Base-by-base conservation (phyloP, 2,113 vertebrate genomes). In the Equus przewalskii region DNA sequence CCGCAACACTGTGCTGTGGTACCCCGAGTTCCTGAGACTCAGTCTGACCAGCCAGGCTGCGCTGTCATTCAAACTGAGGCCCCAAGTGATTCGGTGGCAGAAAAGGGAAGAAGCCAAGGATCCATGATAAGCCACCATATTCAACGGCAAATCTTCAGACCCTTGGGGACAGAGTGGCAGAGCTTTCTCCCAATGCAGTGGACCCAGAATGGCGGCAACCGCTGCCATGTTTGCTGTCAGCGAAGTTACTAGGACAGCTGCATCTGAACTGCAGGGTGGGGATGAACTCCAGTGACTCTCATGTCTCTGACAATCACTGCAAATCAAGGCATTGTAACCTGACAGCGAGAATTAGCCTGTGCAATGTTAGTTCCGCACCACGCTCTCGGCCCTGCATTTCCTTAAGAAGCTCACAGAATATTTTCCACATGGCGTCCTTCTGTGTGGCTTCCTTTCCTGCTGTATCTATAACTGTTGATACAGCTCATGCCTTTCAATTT, bases 381-480 rank as follows among this genome's bases (percentile, higher is more conserved):
- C 21, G 96, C 91, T 96, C 36, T 96, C 96, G 93, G 93, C 75
- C 76, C 91, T 72, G 36, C 6, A 36, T 94, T 94, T 89, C 86
- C 69, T 91, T 93, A 93, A 93, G 92, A 96, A 89, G 95, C 89
- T 95, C 96, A 87, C 82, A 87, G 86, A 98, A 85, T 89, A 94
- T 97, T 97, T 97, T 98, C 97, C 91, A 97, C 97, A 84, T 93
- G 96, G 79, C 79, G 84, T 94, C 96, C 89, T 94, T 96, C 96
- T 86, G 46, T 94, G 82, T 51, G 84, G 24, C 60, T 95, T 94
- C 93, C 89, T 97, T 93, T 82, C 89, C 94, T 76, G 69, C 81
- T 95, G 72, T 9, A 89, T 83, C 92, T 96, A 24, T 92, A 92
- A 89, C 96, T 87, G 79, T 72, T 92, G 95, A 88, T 49, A 92